phyloP scores from a whole-genome alignment of 2,113 vertebrate genomes.

The Oryzias celebensis region DNA sequence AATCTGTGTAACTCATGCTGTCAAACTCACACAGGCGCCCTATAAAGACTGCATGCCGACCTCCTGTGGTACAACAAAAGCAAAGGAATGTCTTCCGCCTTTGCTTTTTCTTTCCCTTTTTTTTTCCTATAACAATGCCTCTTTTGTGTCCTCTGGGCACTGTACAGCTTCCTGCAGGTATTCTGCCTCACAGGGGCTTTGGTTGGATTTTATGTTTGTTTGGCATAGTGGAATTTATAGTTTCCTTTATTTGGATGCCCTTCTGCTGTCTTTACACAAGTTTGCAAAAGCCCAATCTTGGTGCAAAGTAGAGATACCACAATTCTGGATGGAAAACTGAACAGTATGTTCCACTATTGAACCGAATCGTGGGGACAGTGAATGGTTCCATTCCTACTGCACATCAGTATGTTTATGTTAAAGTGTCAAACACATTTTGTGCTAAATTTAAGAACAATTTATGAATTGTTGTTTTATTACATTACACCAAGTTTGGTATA shows the following conservation, averaged over 20 bases:
- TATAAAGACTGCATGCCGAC: conserved; percentile 54
- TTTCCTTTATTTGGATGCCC: conserved; percentile 20
- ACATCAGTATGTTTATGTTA: no score
- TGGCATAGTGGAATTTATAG: conserved; percentile 29
- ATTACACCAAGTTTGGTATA: no score
- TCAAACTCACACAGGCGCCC: conserved; percentile 52
- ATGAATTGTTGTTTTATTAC: no score
- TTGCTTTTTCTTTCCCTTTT: conserved; percentile 17
- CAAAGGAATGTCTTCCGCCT: conserved; percentile 41
- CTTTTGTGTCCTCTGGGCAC: conserved; percentile 45
- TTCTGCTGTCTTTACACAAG: conserved; percentile 2
- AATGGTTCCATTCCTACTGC: no score
- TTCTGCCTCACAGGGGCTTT: conserved; percentile 29
- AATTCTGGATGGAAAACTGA: no score
- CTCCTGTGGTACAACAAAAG: conserved; percentile 50
- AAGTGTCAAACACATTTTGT: no score
- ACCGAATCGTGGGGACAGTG: no score
- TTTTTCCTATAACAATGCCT: conserved; percentile 60
- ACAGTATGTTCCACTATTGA: no score
- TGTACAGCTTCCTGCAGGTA: conserved; percentile 36
- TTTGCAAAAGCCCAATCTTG: conserved; percentile 18
- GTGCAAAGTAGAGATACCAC: background rate
- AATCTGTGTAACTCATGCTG: conserved; percentile 55
- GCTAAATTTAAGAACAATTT: no score
- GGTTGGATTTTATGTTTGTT: conserved; percentile 48